Evolutionary conservation across 2,797 vertebrate species (phyloP).

Genomic region (Miichthys miiuy): DNA sequence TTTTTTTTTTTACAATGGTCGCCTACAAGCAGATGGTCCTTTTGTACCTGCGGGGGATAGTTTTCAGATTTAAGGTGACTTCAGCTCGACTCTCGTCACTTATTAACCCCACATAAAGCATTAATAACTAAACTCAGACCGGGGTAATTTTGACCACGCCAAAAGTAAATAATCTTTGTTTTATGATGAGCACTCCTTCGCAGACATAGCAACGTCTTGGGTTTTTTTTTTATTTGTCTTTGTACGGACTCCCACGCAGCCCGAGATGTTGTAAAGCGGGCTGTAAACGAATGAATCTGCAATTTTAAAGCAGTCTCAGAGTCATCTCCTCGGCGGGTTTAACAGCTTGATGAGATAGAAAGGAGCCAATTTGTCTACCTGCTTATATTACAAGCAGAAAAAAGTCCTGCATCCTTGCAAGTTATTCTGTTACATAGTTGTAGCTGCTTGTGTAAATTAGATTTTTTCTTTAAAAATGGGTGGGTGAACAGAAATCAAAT

Average conservation of each 20-base stretch:
- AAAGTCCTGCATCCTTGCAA: background rate
- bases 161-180: slow-evolving; percentile 62
- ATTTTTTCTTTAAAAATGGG: background rate
- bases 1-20: slow-evolving; percentile 52
- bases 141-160: slow-evolving; percentile 46
- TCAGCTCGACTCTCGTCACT: slow-evolving; percentile 48
- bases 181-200: slow-evolving; percentile 4
- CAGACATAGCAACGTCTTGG: slow-evolving; percentile 46
- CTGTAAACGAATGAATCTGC: slow-evolving; percentile 57
- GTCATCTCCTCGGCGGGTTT: slow-evolving; percentile 11
- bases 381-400: background rate
- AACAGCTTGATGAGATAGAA: slow-evolving; percentile 3
- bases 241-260: slow-evolving; percentile 56
- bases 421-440: slow-evolving; percentile 9
- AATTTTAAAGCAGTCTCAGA: slow-evolving; percentile 47
- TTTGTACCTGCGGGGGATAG: slow-evolving; percentile 77
- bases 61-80: slow-evolving; percentile 56
- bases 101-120: slow-evolving; percentile 62
- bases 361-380: background rate
- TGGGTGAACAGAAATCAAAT: background rate
- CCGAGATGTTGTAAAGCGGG: slow-evolving; percentile 48
- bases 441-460: background rate
- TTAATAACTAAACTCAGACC: slow-evolving; percentile 39
- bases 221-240: slow-evolving; percentile 54
- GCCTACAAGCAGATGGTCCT: slow-evolving; percentile 72